Percentiles rank a stretch among this genome's conserved stretches.
These are phyloP conservation scores for Drosophila ercepeae DNA, from an alignment of 1,140 invertebrate species.

Conservation along the genomic window DNA sequence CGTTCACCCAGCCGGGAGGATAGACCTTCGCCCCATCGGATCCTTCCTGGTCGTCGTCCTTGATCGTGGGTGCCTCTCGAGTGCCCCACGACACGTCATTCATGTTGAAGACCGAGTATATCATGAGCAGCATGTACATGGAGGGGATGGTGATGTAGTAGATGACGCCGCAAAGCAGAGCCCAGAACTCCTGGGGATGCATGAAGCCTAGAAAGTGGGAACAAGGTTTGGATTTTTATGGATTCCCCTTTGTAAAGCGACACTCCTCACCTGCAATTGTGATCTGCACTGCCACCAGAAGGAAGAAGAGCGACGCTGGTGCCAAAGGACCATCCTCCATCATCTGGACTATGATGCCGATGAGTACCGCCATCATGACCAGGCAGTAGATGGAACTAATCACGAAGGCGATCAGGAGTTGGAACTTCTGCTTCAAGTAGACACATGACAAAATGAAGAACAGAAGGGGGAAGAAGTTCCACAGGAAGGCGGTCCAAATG, in stretches of 20 bases:
- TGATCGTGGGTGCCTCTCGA: conserved; percentile 86
- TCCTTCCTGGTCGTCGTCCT: conserved; percentile 41
- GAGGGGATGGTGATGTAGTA: conserved; percentile 97
- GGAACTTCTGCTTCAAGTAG: conserved; percentile 88
- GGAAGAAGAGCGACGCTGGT: conserved; percentile 91
- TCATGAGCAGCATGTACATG: conserved; percentile 96
- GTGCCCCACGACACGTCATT: conserved; percentile 97
- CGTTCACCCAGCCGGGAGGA: conserved; percentile 89
- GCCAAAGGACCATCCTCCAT: conserved; percentile 91
- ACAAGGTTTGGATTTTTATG: neutral
- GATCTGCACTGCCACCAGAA: conserved; percentile 86
- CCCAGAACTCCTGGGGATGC: conserved; percentile 93
- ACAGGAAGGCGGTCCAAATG: conserved; percentile 91
- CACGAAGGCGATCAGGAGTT: conserved; percentile 90
- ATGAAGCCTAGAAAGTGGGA: conserved; percentile 85
- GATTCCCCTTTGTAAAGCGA: too few relatives aligned
- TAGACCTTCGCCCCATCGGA: conserved; percentile 35
- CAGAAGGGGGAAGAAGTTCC: conserved; percentile 90
- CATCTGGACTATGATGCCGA: conserved; percentile 93
- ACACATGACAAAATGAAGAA: conserved; percentile 91
- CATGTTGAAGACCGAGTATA: conserved; percentile 95
- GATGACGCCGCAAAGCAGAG: conserved; percentile 90
- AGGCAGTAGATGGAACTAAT: conserved; percentile 92
- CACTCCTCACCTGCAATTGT: conserved; percentile 86
- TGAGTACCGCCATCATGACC: conserved; percentile 96